A percentile compares a stretch with the other conserved stretches of the same genome.
Evolutionary conservation across 2,888 invertebrate species (phyloP).

Genomic region (Phyllotreta striolata): DNA sequence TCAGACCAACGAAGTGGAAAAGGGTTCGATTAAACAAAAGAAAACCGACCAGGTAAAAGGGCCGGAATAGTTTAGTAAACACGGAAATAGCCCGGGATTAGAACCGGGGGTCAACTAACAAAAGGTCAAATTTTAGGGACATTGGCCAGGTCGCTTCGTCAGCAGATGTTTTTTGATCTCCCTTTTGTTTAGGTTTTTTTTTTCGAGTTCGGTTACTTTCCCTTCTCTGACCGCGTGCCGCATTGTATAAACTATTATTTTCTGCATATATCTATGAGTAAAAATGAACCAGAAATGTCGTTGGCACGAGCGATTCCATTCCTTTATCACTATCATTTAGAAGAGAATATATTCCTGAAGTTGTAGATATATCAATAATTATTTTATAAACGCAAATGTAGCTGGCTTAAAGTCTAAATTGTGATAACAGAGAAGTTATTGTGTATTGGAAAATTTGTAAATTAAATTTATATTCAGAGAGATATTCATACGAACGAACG

Average conservation of each 20-base stretch:
- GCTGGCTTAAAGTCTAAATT: too few relatives aligned
- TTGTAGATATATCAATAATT: too few relatives aligned
- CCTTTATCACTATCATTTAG: too few relatives aligned
- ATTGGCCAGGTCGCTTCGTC: conserved; percentile 48
- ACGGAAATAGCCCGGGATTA: conserved; percentile 45
- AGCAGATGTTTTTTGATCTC: conserved; percentile 36
- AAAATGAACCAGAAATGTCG: too few relatives aligned
- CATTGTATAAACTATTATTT: too few relatives aligned
- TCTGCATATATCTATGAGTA: too few relatives aligned
- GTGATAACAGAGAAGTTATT: too few relatives aligned
- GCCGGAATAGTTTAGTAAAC: conserved; percentile 39
- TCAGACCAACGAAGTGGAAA: conserved; percentile 37
- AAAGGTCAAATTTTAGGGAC: conserved; percentile 56
- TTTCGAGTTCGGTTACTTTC: conserved; percentile 28
- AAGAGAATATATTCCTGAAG: too few relatives aligned
- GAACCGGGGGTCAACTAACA: conserved; percentile 46
- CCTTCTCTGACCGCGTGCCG: conserved; percentile 20
- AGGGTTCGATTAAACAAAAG: conserved; percentile 43
- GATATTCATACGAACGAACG: background rate
- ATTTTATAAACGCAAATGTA: too few relatives aligned
- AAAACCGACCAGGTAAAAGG: conserved; percentile 39
- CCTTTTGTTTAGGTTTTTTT: conserved; percentile 30
- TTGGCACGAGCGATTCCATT: too few relatives aligned
- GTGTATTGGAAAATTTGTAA: too few relatives aligned
- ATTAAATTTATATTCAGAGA: too few relatives aligned